Conservation (phyloP, 1,140 invertebrate species). For the Penaeus indicus region DNA sequence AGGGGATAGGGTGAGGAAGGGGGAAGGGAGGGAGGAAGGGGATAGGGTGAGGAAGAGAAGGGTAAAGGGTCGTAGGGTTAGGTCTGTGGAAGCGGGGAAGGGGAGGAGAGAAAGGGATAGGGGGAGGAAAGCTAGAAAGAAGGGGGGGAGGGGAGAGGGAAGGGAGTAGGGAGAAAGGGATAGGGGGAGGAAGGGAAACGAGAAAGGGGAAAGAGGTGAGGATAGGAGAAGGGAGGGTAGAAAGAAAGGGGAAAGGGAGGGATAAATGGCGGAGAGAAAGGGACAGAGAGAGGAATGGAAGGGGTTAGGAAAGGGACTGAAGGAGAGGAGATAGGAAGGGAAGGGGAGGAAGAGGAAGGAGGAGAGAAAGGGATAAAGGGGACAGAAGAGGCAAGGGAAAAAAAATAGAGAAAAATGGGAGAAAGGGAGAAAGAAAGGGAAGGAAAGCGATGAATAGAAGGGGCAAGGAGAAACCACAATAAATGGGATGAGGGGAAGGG, state of each 20-base stretch:
- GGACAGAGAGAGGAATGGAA: not conserved
- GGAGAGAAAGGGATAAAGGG: not conserved
- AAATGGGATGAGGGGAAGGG: not conserved
- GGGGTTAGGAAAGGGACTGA: not conserved
- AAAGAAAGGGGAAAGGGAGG: not conserved
- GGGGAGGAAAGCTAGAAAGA: not conserved
- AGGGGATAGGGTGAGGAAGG: not conserved
- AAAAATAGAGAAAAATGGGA: not conserved
- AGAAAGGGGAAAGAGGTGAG: not conserved
- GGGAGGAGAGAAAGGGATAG: too few relatives aligned
- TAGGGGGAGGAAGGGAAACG: not conserved
- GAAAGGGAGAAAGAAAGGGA: conserved; percentile 3
- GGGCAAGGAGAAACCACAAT: not conserved
- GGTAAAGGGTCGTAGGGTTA: too few relatives aligned
- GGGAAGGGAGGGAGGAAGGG: not conserved
- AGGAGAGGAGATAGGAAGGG: not conserved
- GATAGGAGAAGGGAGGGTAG: not conserved
- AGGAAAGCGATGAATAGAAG: not conserved
- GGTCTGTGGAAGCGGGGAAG: not conserved
- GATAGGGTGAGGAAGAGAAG: too few relatives aligned
- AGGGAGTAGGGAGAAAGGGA: not conserved
- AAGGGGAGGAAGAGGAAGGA: not conserved
- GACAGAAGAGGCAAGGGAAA: not conserved
- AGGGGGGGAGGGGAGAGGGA: not conserved
- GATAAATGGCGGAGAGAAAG: not conserved